Evolutionary conservation across 2,888 invertebrate species (phyloP).

Genomic region (Leuctra nigra): DNA sequence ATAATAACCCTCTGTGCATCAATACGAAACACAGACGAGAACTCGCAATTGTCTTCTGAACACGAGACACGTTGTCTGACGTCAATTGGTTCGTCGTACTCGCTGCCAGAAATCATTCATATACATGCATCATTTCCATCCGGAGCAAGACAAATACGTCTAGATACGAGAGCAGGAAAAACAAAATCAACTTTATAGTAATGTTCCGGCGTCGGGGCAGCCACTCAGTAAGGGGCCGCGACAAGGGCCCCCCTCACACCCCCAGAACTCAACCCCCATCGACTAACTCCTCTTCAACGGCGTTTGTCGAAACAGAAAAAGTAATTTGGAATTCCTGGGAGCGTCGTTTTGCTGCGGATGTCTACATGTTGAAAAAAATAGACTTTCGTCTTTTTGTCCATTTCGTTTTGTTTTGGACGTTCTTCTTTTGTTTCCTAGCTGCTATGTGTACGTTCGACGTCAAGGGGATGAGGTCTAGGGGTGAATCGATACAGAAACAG

Average conservation of each 20-base stretch:
- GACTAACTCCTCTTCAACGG: constrained; percentile 6
- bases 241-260: too few species aligned
- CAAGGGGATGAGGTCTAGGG: constrained; percentile 11
- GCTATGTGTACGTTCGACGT: constrained; percentile 8
- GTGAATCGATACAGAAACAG: constrained; percentile 26
- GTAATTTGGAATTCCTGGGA: constrained; percentile 28
- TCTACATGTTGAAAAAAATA: constrained; percentile 25
- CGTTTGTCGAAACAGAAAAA: constrained; percentile 28
- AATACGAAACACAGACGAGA: too few species aligned
- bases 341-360: constrained; percentile 27
- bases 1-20: too few species aligned
- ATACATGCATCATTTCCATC: too few species aligned
- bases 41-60: too few species aligned
- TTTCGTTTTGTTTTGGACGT: constrained; percentile 14
- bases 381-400: constrained; percentile 12
- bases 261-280: constrained; percentile 1
- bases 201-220: background rate
- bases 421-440: constrained; percentile 22
- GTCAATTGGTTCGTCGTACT: too few species aligned
- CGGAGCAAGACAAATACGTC: too few species aligned
- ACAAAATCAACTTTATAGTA: background rate
- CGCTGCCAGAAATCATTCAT: too few species aligned
- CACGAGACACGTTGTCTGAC: too few species aligned
- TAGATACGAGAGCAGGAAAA: background rate
- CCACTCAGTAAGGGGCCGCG: too few species aligned